Evolutionary conservation across 2,888 invertebrate species (phyloP).

Genomic region (Synergus laeviventris): DNA sequence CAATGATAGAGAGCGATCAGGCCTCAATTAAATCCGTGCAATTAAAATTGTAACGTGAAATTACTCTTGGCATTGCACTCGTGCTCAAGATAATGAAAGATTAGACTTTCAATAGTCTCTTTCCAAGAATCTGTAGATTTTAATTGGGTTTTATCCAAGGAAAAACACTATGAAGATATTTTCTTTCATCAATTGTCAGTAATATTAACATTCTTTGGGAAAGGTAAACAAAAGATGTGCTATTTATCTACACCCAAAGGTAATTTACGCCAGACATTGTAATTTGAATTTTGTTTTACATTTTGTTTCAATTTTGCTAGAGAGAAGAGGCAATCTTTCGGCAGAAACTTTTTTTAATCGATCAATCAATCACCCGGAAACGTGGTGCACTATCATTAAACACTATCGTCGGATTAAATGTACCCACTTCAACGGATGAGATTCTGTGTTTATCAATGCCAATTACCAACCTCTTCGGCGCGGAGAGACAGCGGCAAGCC

Average conservation of each 20-base stretch:
- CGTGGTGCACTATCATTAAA: conserved; percentile 59
- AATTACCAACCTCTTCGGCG: conserved; percentile 45
- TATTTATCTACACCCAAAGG: too few relatives aligned
- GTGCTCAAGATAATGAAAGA: conserved; percentile 55
- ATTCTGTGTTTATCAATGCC: conserved; percentile 57
- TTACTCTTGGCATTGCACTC: conserved; percentile 51
- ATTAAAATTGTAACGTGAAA: too few relatives aligned
- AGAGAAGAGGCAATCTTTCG: not conserved
- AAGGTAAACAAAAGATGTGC: not conserved
- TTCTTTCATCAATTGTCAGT: too few relatives aligned
- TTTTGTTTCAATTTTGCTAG: not conserved
- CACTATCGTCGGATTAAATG: conserved; percentile 59
- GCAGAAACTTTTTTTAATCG: not conserved
- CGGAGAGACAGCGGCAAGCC: conserved; percentile 14
- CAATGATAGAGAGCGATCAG: conserved; percentile 64
- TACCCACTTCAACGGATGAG: conserved; percentile 45
- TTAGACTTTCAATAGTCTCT: conserved; percentile 9
- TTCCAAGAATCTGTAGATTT: not conserved
- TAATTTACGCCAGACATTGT: too few relatives aligned
- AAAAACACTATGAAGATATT: not conserved
- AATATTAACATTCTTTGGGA: not conserved
- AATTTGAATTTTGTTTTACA: too few relatives aligned
- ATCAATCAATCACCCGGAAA: conserved; percentile 51
- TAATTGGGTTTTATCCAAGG: not conserved
- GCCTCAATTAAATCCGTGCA: conserved; percentile 64